A percentile compares a stretch with the other conserved stretches of the same genome.
phyloP scores from a whole-genome alignment of 2,888 invertebrate species.

The Chaetogeoica ovagalla region DNA sequence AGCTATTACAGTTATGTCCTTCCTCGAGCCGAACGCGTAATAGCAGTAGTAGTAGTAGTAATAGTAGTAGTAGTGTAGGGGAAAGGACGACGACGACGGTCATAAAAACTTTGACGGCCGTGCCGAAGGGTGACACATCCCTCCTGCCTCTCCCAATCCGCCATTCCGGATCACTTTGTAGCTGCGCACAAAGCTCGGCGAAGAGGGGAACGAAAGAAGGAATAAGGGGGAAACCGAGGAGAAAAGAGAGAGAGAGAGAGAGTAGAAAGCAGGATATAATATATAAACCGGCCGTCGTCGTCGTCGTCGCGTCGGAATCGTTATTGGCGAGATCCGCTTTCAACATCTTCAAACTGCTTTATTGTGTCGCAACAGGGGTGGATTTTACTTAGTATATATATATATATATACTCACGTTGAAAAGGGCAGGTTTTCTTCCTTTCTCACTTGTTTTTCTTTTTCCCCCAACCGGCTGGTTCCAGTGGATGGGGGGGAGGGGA shows the following conservation, averaged over 20 bases:
- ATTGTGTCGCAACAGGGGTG: conserved; percentile 47
- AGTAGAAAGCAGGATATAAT: conserved; percentile 28
- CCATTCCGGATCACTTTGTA: conserved; percentile 49
- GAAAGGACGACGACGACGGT: conserved; percentile 8
- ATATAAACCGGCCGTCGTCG: conserved; percentile 40
- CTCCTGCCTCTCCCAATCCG: background rate
- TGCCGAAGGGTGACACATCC: conserved; percentile 36
- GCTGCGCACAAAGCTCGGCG: conserved; percentile 32
- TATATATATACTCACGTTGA: conserved; percentile 5
- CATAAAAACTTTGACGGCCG: conserved; percentile 48
- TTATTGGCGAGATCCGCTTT: conserved; percentile 52
- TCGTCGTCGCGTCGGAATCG: no score
- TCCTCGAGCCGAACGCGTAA: background rate
- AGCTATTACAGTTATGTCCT: conserved; percentile 45
- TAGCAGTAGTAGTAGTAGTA: no score
- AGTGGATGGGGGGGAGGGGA: no score
- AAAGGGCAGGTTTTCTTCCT: conserved; percentile 42
- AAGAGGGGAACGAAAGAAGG: conserved; percentile 15
- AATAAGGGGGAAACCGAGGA: conserved; percentile 13
- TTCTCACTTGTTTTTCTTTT: conserved; percentile 2
- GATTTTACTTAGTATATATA: conserved; percentile 48
- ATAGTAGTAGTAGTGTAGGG: no score
- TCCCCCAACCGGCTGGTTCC: no score
- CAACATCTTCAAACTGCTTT: conserved; percentile 52
- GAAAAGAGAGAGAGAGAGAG: no score